Conservation (phyloP, 2,113 vertebrate genomes). For the Apodemus speciosus region DNA sequence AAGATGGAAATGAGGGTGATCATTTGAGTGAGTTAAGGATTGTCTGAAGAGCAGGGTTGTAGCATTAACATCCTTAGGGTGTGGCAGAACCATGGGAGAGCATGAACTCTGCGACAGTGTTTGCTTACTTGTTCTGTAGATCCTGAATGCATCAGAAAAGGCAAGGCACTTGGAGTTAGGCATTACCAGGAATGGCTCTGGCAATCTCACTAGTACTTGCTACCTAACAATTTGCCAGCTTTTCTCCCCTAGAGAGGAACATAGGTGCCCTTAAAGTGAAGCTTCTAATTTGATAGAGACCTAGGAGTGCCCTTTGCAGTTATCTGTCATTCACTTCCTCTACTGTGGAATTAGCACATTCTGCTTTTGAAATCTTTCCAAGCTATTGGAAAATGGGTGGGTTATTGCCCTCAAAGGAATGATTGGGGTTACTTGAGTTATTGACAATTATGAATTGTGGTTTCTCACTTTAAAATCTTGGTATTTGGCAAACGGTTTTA, state of each 20-base stretch:
- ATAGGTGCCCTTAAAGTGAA: conserved; percentile 19
- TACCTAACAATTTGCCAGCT: conserved; percentile 43
- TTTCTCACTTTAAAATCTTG: conserved; percentile 71
- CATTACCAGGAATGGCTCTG: background rate
- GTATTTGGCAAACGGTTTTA: conserved; percentile 63
- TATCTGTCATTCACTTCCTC: background rate
- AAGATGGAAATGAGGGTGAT: background rate
- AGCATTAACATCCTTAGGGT: background rate
- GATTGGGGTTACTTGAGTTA: conserved; percentile 68
- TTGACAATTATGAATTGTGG: conserved; percentile 57
- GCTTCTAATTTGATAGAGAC: background rate
- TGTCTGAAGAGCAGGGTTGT: background rate
- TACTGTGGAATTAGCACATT: background rate
- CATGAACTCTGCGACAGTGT: background rate
- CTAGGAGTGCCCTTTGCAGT: conserved; percentile 27
- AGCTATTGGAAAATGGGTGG: conserved; percentile 41
- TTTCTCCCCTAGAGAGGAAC: conserved; percentile 14
- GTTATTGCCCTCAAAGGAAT: conserved; percentile 66
- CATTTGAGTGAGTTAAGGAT: conserved; percentile 8
- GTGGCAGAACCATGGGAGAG: background rate
- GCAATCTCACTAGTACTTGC: background rate
- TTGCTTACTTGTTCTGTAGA: conserved; percentile 31
- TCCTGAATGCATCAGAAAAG: background rate
- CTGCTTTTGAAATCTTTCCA: background rate
- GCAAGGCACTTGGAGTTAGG: background rate